Conservation (phyloP, 2,797 vertebrate genomes). For the Chlorospingus flavigularis region DNA sequence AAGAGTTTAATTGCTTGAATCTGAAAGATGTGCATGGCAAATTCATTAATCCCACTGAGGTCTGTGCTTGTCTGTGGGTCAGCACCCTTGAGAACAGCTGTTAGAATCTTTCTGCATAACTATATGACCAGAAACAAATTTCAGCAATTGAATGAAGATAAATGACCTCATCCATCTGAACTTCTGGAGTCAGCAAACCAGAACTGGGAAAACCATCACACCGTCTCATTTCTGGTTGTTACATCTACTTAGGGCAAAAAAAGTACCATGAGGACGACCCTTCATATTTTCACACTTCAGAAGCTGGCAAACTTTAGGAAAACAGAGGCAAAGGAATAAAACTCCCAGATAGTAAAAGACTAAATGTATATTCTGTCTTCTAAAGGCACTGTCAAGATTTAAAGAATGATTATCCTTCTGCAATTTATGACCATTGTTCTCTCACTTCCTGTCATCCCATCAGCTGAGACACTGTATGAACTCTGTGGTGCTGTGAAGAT, state of each 20-base stretch:
- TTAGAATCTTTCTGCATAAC: neutral
- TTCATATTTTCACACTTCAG: neutral
- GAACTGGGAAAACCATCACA: neutral
- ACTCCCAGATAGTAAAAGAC: rapidly evolving
- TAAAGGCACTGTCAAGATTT: neutral
- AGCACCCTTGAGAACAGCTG: neutral
- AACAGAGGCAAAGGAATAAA: neutral
- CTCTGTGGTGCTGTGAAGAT: neutral
- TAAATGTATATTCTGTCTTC: neutral
- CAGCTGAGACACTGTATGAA: neutral
- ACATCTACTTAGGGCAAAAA: neutral
- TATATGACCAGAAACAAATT: neutral
- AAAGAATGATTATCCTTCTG: neutral
- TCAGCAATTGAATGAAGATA: neutral
- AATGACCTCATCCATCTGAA: constrained; percentile 16
- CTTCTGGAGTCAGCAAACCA: constrained; percentile 25
- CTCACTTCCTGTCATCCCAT: neutral
- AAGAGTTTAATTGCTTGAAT: constrained; percentile 21
- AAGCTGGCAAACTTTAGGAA: neutral
- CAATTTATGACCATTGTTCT: neutral
- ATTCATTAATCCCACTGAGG: neutral
- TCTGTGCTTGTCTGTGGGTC: constrained; percentile 21
- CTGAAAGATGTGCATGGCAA: constrained; percentile 16
- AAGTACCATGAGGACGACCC: neutral
- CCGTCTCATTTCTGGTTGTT: neutral